These are phyloP conservation scores for Karalla daura DNA, from an alignment of 2,797 vertebrate genomes.

Conservation along the genomic window DNA sequence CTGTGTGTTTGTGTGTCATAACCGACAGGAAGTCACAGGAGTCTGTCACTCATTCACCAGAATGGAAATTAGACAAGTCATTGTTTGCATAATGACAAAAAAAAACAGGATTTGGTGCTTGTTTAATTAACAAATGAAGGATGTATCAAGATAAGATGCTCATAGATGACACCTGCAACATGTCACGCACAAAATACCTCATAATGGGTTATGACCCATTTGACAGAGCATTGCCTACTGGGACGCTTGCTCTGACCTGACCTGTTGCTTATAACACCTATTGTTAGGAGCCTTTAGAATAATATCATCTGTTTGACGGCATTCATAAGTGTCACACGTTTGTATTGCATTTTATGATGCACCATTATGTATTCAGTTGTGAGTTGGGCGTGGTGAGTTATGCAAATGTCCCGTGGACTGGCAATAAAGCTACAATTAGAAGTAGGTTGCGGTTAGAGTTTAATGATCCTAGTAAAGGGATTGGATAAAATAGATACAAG, in stretches of 20 bases:
- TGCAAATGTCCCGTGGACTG: not conserved
- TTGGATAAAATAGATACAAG: slow-evolving; percentile 15
- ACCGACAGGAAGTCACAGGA: too few species aligned
- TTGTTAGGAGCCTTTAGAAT: not conserved
- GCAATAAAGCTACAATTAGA: not conserved
- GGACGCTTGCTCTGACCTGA: not conserved
- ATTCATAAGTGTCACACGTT: not conserved
- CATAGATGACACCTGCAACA: too few species aligned
- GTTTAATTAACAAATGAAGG: too few species aligned
- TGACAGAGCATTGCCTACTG: too few species aligned
- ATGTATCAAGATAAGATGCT: too few species aligned
- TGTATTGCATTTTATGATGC: not conserved
- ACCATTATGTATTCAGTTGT: not conserved
- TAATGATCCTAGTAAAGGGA: slow-evolving; percentile 26
- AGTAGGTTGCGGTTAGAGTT: slow-evolving; percentile 33
- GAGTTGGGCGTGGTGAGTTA: not conserved
- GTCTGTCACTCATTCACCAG: too few species aligned
- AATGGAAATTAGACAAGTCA: too few species aligned
- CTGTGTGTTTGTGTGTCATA: too few species aligned
- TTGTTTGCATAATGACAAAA: too few species aligned
- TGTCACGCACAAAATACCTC: too few species aligned
- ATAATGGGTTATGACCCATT: too few species aligned
- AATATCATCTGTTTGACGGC: not conserved
- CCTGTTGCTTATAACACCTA: not conserved
- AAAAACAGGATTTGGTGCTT: too few species aligned